Base-by-base conservation (phyloP, 2,888 invertebrate genomes). In the Eupelmus urozonus region DNA sequence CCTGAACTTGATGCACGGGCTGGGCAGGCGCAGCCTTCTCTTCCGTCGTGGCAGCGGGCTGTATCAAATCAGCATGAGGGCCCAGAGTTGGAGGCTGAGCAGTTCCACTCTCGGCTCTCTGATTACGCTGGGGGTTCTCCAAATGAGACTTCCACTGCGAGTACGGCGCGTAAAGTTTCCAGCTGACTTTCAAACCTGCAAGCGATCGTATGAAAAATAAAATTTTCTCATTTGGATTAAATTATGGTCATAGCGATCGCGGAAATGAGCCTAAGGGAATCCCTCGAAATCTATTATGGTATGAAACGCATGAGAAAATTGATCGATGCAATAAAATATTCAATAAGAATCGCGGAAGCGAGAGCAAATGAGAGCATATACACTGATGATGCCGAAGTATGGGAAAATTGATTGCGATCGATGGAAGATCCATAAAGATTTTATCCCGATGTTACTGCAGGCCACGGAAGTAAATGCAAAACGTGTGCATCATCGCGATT, bases 171-270 rank as follows among this genome's bases (percentile, higher is more conserved):
- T 83, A 85, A 0, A 84, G 81, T 60, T 87, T 87, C 87, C 86
- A 87, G 69, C 86, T 83, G 29, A 87, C 83, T 80, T 83, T 86
- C 57, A 82, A 75, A 16, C 87, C 89, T 87, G 55, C 0, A 76
- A 76, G 34, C 13, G 0, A 51, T 11, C n/a, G n/a, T 34, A 34
- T 5, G 9, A 34, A 34, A 34, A n/a, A n/a, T n/a, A n/a, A 9
- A 57, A 57, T 13, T 16, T 57, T 57, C n/a, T 20, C 13, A 20
- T 53, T 53, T n/a, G n/a, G n/a, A n/a, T n/a, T n/a, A n/a, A n/a
- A n/a, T n/a, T n/a, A 2, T 23, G n/a, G 7, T 7, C 16, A 23
- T 40, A 49, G 1, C 9, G n/a, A 0, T 3, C 16, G 60, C 60
- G 34, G 42, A 23, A 40, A 34, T 62, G 40, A 34, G 23, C 42